Evolutionary conservation across 2,797 vertebrate species (phyloP), one percentile per base, ranked within the genome.

Genomic region (Siniperca obscura): DNA sequence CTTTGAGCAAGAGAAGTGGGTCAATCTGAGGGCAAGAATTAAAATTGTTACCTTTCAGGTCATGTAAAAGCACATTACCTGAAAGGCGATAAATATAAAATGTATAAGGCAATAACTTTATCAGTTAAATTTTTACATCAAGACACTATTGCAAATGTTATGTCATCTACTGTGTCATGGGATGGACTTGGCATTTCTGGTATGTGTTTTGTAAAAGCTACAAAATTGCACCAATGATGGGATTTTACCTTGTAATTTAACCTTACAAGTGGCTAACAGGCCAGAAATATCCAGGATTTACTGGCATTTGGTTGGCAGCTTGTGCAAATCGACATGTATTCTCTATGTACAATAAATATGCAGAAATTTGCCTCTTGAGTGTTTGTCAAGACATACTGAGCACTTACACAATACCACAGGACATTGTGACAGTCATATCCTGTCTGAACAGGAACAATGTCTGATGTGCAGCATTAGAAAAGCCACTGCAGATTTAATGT

Each of bases 1-100:
- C 98, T 89, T 99, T 99, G 57, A 99, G 95, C n/a, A 99, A 55
- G 14, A 99, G 94, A 74, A 99, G 93, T 0, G 98, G 98, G 73
- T 99, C 98, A 76, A 99, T 97, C 98, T 99, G 89, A 71, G 52
- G 83, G 75, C 0, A n/a, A 74, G 8, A 70, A 81, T 38, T 7
- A 0, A 0, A 61, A 42, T 0, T 8, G 17, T 61, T 16, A 38
- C 2, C 17, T 38, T 60, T 65, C 13, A 57, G 12, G 22, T 77
- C 7, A 16, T 13, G 36, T 14, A 4, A 56, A 30, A 14, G 7
- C 3, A 38, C 16, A 74, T 1, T 1, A 59, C 48, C 0, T 22
- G 17, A 76, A 7, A 52, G 7, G 10, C 36, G 11, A 74, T 19
- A 14, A 27, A 53, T 19, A 30, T 10, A 42, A 4, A 44, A 34